Conservation (phyloP, 92 coral and sea anemone genomes). For the Phenganax marumi region DNA sequence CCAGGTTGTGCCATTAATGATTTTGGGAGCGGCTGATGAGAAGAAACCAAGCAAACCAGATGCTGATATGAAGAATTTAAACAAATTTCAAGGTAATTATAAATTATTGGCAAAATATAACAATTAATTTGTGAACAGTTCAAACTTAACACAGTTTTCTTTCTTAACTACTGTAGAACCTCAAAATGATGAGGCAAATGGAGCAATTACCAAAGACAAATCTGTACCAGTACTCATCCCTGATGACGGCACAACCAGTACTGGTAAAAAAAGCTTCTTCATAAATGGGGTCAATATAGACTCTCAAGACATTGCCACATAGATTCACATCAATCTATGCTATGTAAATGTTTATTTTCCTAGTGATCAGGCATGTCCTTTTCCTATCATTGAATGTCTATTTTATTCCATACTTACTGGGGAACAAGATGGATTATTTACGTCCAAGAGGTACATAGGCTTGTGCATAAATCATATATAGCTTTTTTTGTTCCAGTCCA, state of each 20-base stretch:
- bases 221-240: neutral
- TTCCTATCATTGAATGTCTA: constrained; percentile 21
- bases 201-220: neutral
- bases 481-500: neutral
- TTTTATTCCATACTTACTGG: constrained; percentile 23
- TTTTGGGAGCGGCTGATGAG: neutral
- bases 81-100: neutral
- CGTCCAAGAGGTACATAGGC: constrained; percentile 24
- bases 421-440: constrained; percentile 25
- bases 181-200: neutral
- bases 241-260: neutral
- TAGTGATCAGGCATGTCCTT: constrained; percentile 21
- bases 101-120: neutral
- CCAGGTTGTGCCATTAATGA: constrained; percentile 25
- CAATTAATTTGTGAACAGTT: neutral
- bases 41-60: neutral
- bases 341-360: neutral
- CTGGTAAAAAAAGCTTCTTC: constrained; percentile 6
- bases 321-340: too few relatives aligned
- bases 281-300: constrained; percentile 12
- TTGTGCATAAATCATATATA: neutral
- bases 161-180: neutral
- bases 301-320: constrained; percentile 2
- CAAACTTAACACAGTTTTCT: neutral
- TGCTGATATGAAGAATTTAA: neutral